phyloP scores from a whole-genome alignment of 2,797 vertebrate species.

The Sebastiscus tertius region DNA sequence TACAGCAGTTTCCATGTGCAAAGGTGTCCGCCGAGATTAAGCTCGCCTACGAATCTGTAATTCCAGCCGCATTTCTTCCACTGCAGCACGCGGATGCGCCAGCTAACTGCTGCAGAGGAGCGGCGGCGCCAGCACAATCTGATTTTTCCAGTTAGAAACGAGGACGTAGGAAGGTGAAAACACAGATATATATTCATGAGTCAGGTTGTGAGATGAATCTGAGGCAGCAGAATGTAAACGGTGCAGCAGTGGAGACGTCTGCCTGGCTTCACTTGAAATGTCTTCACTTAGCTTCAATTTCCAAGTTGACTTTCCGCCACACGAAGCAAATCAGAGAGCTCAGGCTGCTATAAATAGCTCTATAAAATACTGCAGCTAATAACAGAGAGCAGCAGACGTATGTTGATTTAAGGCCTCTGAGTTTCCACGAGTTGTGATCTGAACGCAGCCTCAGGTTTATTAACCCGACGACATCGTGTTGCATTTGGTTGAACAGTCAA shows the following conservation, averaged over 20 bases:
- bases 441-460: slow-evolving; percentile 9
- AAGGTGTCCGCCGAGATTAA: slow-evolving; percentile 77
- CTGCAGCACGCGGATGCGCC: slow-evolving; percentile 53
- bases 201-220: slow-evolving; percentile 20
- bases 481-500: too few species aligned
- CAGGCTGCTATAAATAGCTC: slow-evolving; percentile 65
- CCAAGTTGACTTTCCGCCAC: slow-evolving; percentile 67
- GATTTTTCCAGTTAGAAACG: slow-evolving; percentile 61
- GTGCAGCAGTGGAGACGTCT: slow-evolving; percentile 54
- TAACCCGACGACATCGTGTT: background rate
- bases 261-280: slow-evolving; percentile 51
- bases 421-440: slow-evolving; percentile 33
- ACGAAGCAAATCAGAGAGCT: slow-evolving; percentile 71
- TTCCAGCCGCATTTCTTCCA: slow-evolving; percentile 74
- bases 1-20: slow-evolving; percentile 71
- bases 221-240: slow-evolving; percentile 50
- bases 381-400: slow-evolving; percentile 57
- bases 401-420: slow-evolving; percentile 45
- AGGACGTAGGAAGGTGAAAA: slow-evolving; percentile 39
- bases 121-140: slow-evolving; percentile 62
- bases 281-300: slow-evolving; percentile 65
- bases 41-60: slow-evolving; percentile 59
- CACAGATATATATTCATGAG: slow-evolving; percentile 11
- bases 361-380: slow-evolving; percentile 57
- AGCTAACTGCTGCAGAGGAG: slow-evolving; percentile 53